Conservation (phyloP, 2,113 vertebrate species). For the Podilymbus podiceps region DNA sequence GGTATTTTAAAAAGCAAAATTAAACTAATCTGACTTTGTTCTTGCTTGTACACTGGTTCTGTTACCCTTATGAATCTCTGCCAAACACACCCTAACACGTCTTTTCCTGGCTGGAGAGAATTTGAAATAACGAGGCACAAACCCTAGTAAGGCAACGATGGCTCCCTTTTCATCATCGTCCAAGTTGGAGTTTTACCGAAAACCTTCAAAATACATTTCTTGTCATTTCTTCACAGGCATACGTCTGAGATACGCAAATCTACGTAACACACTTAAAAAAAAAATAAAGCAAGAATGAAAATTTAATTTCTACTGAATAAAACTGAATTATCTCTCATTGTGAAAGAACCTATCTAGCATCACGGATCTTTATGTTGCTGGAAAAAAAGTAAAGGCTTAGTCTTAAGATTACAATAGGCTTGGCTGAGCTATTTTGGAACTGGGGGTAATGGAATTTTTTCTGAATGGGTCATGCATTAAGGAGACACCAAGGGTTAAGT, state of each 20-base stretch:
- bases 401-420: background rate
- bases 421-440: background rate
- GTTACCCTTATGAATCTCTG: background rate
- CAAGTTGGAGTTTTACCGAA: background rate
- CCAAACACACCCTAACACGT: background rate
- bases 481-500: background rate
- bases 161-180: background rate
- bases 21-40: constrained; percentile 59
- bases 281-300: background rate
- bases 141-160: background rate
- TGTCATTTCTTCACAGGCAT: background rate
- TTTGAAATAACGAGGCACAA: constrained; percentile 4
- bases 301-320: background rate
- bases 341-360: background rate
- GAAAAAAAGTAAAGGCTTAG: background rate
- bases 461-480: background rate
- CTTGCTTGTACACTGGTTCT: constrained; percentile 8
- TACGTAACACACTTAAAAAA: background rate
- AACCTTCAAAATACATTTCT: background rate
- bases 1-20: constrained; percentile 58
- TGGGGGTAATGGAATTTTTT: background rate
- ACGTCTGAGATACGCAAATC: background rate
- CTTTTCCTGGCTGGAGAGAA: constrained; percentile 6
- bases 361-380: background rate
- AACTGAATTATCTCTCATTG: background rate